Evolutionary conservation across 2,797 vertebrate species (phyloP), one percentile per base, ranked within the genome.

Genomic region (Babyrousa celebensis): DNA sequence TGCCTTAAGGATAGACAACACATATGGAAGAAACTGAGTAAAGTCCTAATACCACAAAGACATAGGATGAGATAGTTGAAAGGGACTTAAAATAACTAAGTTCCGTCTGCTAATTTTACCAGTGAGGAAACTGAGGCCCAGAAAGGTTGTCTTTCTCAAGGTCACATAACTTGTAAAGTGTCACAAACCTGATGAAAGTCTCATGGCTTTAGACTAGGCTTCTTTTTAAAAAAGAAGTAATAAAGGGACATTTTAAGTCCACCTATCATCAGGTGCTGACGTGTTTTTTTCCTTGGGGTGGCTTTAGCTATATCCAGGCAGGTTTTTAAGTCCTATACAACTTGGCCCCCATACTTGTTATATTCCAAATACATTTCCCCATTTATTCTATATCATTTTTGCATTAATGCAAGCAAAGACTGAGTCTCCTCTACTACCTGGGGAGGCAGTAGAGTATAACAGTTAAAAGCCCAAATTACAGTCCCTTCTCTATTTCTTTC

Each of bases 81-180:
- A 58, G 27, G 52, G 78, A 48, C 58, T 86, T 80, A 85, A 52
- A 96, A 68, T 77, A 94, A 87, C 62, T 85, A 62, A 60, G 54
- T 77, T n/a, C 10, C 86, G 58, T 32, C 6, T 54, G 23, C 17
- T 62, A 12, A 62, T 85, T 97, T 91, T 82, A 92, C 27, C 40
- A 84, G 40, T 12, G 27, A 96, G 27, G 36, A 86, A 96, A 95
- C 43, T 83, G 71, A 91, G 54, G 48, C 54, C 70, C 20, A 67
- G 7, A 25, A n/a, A 77, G 17, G 1, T 78, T 86, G 43, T 75
- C 70, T 84, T 89, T 16, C 65, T 89, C 56, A 85, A 84, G 62
- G 12, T 95, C 70, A 62, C 11, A 8, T 84, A 71, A 65, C 58
- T 78, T 32, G 27, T 40, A 68, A 89, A 74, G 16, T 72, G 29